Percentiles rank a stretch among this genome's conserved stretches.
Conservation (phyloP, 1,140 invertebrate species). For the Periplaneta americana region DNA sequence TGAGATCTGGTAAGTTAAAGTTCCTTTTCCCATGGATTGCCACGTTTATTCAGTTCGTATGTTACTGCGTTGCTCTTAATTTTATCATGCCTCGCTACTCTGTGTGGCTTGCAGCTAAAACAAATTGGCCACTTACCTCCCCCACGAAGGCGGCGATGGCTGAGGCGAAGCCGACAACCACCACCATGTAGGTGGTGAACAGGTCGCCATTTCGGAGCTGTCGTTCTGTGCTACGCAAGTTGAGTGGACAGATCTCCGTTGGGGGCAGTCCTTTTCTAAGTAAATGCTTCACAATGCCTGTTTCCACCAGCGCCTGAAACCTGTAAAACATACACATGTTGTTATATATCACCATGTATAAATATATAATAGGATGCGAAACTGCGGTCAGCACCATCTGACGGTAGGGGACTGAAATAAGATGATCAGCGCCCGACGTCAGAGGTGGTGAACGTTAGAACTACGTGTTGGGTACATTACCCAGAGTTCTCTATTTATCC, state of each 20-base stretch:
- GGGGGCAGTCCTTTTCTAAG: slow-evolving; percentile 54
- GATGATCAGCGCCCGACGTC: no score
- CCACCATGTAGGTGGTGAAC: slow-evolving; percentile 60
- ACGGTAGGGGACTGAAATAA: no score
- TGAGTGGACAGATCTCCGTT: slow-evolving; percentile 68
- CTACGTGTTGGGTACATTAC: no score
- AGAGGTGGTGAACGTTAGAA: no score
- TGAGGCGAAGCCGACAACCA: slow-evolving; percentile 50
- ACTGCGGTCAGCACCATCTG: no score
- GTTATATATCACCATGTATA: slow-evolving; percentile 10
- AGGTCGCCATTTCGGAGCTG: slow-evolving; percentile 62
- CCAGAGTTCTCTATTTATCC: no score
- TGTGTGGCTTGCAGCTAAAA: background rate
- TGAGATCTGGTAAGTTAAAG: no score
- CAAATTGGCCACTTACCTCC: slow-evolving; percentile 43
- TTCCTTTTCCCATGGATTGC: no score
- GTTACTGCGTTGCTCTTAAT: no score
- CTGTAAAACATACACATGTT: slow-evolving; percentile 40
- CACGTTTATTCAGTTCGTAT: no score
- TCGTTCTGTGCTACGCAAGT: slow-evolving; percentile 71
- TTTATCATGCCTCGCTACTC: background rate
- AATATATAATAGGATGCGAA: no score
- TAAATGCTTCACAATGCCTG: slow-evolving; percentile 63
- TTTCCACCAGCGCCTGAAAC: slow-evolving; percentile 57
- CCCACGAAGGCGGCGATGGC: slow-evolving; percentile 53